A percentile compares a stretch with the other conserved stretches of the same genome.
Conservation (phyloP, 30 jellyfish, hydroid and myxozoan species). For the Aurelia sp. region DNA sequence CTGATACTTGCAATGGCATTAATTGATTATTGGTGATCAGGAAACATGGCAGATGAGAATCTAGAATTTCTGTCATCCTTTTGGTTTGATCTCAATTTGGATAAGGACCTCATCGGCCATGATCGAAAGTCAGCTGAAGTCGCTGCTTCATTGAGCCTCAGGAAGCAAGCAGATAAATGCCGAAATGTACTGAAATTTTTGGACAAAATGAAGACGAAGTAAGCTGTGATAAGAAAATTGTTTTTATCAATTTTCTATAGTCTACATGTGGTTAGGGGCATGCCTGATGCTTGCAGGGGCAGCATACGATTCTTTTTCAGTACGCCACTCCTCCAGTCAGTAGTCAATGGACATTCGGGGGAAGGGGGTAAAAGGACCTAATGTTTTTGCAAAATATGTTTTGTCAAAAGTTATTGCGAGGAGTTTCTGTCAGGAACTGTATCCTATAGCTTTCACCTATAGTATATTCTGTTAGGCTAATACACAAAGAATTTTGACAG, state of each 20-base stretch:
- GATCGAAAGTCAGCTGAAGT: conserved; percentile 5
- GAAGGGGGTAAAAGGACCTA: too few relatives aligned
- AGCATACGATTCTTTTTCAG: too few relatives aligned
- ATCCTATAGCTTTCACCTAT: too few relatives aligned
- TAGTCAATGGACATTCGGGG: too few relatives aligned
- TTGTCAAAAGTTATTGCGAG: too few relatives aligned
- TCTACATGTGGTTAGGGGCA: not conserved
- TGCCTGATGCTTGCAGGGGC: too few relatives aligned
- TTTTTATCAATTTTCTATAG: not conserved
- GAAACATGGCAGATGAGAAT: conserved; percentile 38
- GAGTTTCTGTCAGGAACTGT: too few relatives aligned
- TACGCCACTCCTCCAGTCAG: too few relatives aligned
- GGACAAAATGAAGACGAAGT: conserved; percentile 38
- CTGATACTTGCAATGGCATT: too few relatives aligned
- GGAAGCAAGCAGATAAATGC: conserved; percentile 58
- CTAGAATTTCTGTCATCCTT: conserved; percentile 4
- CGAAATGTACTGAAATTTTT: conserved; percentile 36
- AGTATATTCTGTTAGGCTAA: too few relatives aligned
- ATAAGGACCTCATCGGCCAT: not conserved
- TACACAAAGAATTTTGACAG: too few relatives aligned
- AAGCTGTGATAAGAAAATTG: not conserved
- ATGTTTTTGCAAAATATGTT: too few relatives aligned
- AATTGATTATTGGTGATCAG: not conserved
- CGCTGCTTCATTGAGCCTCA: not conserved
- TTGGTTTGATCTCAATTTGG: not conserved